Evolutionary conservation across 2,113 vertebrate species (phyloP).

Genomic region (Aythya baeri): DNA sequence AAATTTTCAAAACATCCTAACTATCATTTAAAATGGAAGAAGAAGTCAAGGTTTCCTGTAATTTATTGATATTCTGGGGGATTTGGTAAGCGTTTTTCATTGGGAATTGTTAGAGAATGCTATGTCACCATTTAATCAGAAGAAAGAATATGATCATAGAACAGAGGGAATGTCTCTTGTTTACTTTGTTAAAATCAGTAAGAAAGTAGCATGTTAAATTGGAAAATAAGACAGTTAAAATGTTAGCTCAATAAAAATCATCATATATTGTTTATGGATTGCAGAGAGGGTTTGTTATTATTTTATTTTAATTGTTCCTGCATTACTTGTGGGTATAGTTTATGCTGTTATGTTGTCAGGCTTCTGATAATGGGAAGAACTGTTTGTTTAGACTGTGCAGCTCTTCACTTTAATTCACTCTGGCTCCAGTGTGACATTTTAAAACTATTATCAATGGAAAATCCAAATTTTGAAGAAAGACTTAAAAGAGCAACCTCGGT

Average conservation of each 20-base stretch:
- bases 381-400: slow-evolving; percentile 95
- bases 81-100: neutral
- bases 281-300: slow-evolving; percentile 36
- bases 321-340: slow-evolving; percentile 75
- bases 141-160: neutral
- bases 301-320: slow-evolving; percentile 74
- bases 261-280: slow-evolving; percentile 38
- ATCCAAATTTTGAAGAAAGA: slow-evolving; percentile 88
- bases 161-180: neutral
- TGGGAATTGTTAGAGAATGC: neutral
- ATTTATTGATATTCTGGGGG: neutral
- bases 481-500: slow-evolving; percentile 83
- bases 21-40: neutral
- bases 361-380: slow-evolving; percentile 84
- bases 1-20: neutral
- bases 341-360: slow-evolving; percentile 89
- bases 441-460: slow-evolving; percentile 91
- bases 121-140: neutral
- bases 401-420: slow-evolving; percentile 88
- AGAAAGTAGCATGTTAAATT: slow-evolving; percentile 18
- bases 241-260: neutral
- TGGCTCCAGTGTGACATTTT: slow-evolving; percentile 95
- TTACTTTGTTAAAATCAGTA: neutral
- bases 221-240: slow-evolving; percentile 20
- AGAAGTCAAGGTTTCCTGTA: neutral